phyloP scores from a whole-genome alignment of 2,797 vertebrate genomes.

The Xyrichtys novacula region DNA sequence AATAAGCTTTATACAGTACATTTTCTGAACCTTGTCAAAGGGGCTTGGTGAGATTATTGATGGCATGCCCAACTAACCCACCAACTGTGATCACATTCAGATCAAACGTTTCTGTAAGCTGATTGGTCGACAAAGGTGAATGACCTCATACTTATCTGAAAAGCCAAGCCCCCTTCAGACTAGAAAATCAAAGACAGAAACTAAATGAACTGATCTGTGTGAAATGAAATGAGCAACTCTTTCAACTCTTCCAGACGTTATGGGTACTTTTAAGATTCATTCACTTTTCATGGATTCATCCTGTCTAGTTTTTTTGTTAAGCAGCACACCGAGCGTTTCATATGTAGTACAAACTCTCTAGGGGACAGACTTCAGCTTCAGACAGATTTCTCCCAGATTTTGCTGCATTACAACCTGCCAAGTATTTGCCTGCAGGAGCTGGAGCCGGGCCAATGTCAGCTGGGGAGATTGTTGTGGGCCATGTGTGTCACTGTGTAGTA shows the following conservation, averaged over 20 bases:
- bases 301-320: too few species aligned
- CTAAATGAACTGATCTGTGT: neutral
- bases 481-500: slow-evolving; percentile 52
- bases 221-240: too few species aligned
- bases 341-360: slow-evolving; percentile 23
- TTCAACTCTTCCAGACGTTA: neutral
- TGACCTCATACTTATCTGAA: too few species aligned
- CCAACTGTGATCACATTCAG: neutral
- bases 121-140: neutral
- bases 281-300: neutral
- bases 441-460: slow-evolving; percentile 73
- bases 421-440: slow-evolving; percentile 59
- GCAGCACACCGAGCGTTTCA: slow-evolving; percentile 23
- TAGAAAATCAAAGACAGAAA: neutral
- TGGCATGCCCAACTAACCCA: neutral
- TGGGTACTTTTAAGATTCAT: neutral
- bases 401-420: slow-evolving; percentile 36
- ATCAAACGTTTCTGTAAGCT: neutral
- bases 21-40: too few species aligned
- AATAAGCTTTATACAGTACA: too few species aligned
- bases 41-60: neutral
- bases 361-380: slow-evolving; percentile 29
- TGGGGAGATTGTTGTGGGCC: slow-evolving; percentile 60
- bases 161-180: neutral
- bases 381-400: slow-evolving; percentile 57